Evolutionary conservation across 2,797 vertebrate genomes (phyloP), one percentile per base, ranked within the genome.

Genomic region (Rhadinocentrus ornatus): DNA sequence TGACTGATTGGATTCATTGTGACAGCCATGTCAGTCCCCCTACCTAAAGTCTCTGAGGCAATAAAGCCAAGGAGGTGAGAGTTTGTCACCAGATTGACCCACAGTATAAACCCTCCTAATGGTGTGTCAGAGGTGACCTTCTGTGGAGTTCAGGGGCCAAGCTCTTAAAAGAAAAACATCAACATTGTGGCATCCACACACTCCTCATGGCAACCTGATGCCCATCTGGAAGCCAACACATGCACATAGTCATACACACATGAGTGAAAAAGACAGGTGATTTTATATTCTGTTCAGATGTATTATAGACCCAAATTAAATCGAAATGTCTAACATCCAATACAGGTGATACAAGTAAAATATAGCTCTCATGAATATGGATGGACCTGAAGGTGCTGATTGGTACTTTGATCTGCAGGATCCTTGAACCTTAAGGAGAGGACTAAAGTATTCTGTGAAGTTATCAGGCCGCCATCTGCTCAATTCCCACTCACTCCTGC

Each of bases 71-170:
- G 55, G 82, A 88, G 87, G 86, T 75, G 86, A 90, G 77, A 87
- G 80, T 84, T 31, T 84, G 83, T 86, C 89, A 80, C 72, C 54
- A 13, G 80, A 56, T 61, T 82, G 80, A 90, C 91, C 91, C 82
- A n/a, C 59, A 11, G 39, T 26, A 15, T 83, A 82, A 91, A 79
- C 77, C 57, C 82, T 77, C 35, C 54, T 66, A 59, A 59, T 50
- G 64, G 77, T 44, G 48, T 85, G 90, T 91, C 90, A 91, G 85
- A 78, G 88, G 83, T 86, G 88, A 80, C 82, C 89, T 89, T 93
- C 91, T 90, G 84, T 81, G 76, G 61, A 77, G 87, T 77, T 89
- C 88, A 91, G 56, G 66, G 91, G 88, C 87, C 90, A 89, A 86
- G 83, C 83, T 88, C 80, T 89, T 92, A 84, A 93, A 93, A 90